These are phyloP conservation scores for Delia radicum DNA, from an alignment of 1,140 invertebrate species.

Conservation along the genomic window DNA sequence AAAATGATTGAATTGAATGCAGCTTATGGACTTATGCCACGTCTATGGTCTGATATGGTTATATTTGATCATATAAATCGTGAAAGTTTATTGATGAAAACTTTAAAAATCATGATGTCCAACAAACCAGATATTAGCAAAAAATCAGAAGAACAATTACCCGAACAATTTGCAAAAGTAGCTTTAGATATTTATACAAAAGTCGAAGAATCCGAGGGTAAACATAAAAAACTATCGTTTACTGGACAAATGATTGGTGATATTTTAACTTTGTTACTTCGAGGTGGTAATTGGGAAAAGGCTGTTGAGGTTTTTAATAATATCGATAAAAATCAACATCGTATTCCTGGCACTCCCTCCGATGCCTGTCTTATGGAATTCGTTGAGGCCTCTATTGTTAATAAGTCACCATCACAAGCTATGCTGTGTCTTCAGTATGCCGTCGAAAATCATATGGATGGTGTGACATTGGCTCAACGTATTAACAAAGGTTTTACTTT, in stretches of 20 bases:
- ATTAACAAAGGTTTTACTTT: constrained; percentile 57
- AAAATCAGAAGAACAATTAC: constrained; percentile 41
- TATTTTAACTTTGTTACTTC: constrained; percentile 58
- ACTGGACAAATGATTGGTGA: constrained; percentile 63
- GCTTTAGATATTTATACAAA: constrained; percentile 60
- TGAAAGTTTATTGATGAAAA: constrained; percentile 59
- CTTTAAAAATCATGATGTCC: constrained; percentile 63
- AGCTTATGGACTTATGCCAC: constrained; percentile 66
- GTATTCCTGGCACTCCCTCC: constrained; percentile 61
- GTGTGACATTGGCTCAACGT: constrained; percentile 50
- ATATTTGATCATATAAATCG: constrained; percentile 65
- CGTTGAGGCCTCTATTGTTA: constrained; percentile 57
- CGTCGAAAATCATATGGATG: constrained; percentile 60
- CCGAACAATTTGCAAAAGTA: constrained; percentile 58
- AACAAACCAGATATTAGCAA: constrained; percentile 57
- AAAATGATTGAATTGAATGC: constrained; percentile 65
- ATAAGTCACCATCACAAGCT: constrained; percentile 58
- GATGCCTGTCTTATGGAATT: constrained; percentile 56
- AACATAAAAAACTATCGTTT: constrained; percentile 56
- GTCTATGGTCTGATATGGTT: constrained; percentile 77
- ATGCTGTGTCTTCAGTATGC: constrained; percentile 60
- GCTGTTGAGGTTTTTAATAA: constrained; percentile 59
- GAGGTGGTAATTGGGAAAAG: constrained; percentile 58
- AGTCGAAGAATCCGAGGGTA: constrained; percentile 52
- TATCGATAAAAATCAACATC: constrained; percentile 58